Percentiles rank a stretch among this genome's conserved stretches.
Evolutionary conservation across 2,113 vertebrate genomes (phyloP).

Genomic region (Blennius ocellaris): DNA sequence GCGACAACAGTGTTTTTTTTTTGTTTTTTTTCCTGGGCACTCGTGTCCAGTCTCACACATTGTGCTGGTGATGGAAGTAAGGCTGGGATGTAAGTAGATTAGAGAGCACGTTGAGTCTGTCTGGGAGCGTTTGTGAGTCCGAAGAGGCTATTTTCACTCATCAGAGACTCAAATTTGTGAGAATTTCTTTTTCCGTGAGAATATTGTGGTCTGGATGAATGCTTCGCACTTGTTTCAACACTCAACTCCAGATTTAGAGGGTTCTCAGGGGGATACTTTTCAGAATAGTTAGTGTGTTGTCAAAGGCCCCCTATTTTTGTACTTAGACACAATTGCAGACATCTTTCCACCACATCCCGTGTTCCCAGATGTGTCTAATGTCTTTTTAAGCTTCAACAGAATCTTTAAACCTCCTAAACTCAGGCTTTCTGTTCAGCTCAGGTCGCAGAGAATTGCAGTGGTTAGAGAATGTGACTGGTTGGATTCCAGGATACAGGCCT

Average conservation of each 20-base stretch:
- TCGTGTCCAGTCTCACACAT: constrained; percentile 30
- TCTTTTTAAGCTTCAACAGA: background rate
- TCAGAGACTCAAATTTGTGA: constrained; percentile 6
- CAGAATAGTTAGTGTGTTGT: constrained; percentile 19
- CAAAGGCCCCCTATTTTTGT: constrained; percentile 7
- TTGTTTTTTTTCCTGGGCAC: constrained; percentile 50
- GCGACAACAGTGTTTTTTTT: constrained; percentile 50
- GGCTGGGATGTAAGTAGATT: constrained; percentile 33
- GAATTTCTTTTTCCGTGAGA: background rate
- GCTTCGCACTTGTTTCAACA: constrained; percentile 2
- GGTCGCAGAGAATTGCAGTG: no score
- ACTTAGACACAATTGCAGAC: background rate
- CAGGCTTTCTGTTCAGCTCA: no score
- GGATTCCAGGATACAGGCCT: no score
- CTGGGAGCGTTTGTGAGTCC: constrained; percentile 20
- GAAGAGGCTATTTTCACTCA: constrained; percentile 29
- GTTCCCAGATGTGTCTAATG: background rate
- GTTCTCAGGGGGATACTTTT: constrained; percentile 1
- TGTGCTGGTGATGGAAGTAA: constrained; percentile 27
- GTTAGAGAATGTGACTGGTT: no score
- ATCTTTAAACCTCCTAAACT: background rate
- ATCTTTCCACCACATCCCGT: constrained; percentile 1
- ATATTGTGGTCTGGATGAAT: constrained; percentile 4
- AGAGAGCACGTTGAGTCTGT: constrained; percentile 20
- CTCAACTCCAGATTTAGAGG: constrained; percentile 13